A percentile compares a stretch with the other conserved stretches of the same genome.
phyloP scores from a whole-genome alignment of 2,888 invertebrate genomes.

The Xanthorhoe spadicearia region DNA sequence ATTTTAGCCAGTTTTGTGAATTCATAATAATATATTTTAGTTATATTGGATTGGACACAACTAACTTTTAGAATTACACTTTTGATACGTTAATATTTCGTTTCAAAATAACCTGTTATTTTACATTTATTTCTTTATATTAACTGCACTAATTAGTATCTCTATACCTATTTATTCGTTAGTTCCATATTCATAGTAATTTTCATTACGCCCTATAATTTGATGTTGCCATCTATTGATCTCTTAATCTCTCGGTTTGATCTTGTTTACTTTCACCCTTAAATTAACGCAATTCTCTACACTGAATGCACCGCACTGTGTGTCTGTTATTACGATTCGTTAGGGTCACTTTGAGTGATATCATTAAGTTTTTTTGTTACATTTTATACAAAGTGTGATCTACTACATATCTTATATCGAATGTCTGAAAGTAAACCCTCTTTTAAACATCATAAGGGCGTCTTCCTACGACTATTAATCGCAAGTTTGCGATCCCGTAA shows the following conservation, averaged over 20 bases:
- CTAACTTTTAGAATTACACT: too few species aligned
- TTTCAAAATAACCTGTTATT: too few species aligned
- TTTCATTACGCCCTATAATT: slow-evolving; percentile 21
- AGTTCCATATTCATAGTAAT: slow-evolving; percentile 12
- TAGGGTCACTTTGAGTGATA: slow-evolving; percentile 33
- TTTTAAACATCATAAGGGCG: too few species aligned
- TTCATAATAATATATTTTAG: too few species aligned
- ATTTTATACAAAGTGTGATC: neutral
- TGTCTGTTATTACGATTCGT: slow-evolving; percentile 52
- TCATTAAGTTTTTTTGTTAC: neutral
- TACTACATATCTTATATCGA: too few species aligned
- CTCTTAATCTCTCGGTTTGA: slow-evolving; percentile 20
- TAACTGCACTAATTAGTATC: neutral
- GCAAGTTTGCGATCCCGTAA: too few species aligned
- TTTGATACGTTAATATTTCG: too few species aligned
- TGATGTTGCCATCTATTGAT: slow-evolving; percentile 32
- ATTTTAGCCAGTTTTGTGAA: slow-evolving; percentile 4
- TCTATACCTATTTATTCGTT: slow-evolving; percentile 7
- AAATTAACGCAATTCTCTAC: slow-evolving; percentile 49
- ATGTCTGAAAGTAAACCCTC: too few species aligned
- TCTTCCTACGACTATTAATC: too few species aligned
- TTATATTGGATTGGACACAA: neutral
- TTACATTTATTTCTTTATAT: neutral
- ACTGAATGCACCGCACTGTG: slow-evolving; percentile 46
- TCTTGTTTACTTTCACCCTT: slow-evolving; percentile 30